phyloP scores from a whole-genome alignment of 2,888 invertebrate genomes.

The Punctoribates punctum region DNA sequence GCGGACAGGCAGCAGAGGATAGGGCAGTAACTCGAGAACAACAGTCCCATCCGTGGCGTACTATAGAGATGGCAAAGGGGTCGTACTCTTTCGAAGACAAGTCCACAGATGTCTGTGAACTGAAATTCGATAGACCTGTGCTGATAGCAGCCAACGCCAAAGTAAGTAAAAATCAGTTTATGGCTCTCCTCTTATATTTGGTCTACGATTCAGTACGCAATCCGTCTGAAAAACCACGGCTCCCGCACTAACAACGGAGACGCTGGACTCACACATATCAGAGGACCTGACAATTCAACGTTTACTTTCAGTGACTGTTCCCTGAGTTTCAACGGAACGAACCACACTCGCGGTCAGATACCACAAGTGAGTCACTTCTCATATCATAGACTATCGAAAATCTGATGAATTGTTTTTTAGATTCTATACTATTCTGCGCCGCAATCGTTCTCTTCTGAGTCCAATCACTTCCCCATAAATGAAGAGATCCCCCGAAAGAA shows the following conservation, averaged over 20 bases:
- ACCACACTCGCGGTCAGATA: conserved; percentile 87
- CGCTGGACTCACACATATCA: conserved; percentile 74
- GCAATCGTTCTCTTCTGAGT: neutral
- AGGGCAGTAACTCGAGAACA: neutral
- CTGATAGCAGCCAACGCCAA: conserved; percentile 67
- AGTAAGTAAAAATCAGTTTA: neutral
- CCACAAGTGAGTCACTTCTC: conserved; percentile 60
- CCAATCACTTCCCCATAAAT: neutral
- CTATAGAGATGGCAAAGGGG: conserved; percentile 76
- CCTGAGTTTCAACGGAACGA: conserved; percentile 93
- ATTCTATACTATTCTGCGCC: conserved; percentile 39
- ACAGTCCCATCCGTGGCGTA: conserved; percentile 67
- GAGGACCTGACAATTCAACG: conserved; percentile 85
- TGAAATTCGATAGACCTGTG: conserved; percentile 84
- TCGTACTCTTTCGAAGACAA: conserved; percentile 75
- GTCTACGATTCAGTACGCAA: conserved; percentile 67
- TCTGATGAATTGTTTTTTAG: neutral
- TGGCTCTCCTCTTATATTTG: neutral
- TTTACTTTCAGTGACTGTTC: conserved; percentile 88
- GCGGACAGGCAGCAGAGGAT: conserved; percentile 5
- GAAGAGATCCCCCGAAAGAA: conserved; percentile 32
- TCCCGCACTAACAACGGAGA: conserved; percentile 92
- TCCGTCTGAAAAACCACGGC: conserved; percentile 81
- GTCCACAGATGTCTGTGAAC: conserved; percentile 73
- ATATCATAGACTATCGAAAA: neutral